These are phyloP conservation scores for Himalopsyche japonica DNA, from an alignment of 2,888 invertebrate species.

Conservation along the genomic window DNA sequence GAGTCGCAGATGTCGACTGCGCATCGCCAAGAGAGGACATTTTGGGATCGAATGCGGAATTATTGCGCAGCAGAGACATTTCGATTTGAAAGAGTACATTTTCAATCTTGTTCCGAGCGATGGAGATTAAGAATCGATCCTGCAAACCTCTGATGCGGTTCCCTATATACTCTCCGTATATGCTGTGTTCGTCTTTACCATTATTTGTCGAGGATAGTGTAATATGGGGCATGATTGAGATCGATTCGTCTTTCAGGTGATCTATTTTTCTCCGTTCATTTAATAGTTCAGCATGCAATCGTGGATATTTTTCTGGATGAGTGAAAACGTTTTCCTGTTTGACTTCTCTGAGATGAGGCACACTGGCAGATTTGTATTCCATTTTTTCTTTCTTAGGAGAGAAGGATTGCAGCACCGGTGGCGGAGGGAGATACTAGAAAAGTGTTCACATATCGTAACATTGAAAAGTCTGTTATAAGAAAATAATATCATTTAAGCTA, in stretches of 20 bases:
- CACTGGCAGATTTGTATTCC: neutral
- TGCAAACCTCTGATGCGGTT: neutral
- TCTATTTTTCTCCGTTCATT: neutral
- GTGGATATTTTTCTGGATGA: neutral
- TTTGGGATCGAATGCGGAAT: neutral
- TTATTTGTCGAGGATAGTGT: neutral
- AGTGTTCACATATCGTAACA: neutral
- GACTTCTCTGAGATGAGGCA: neutral
- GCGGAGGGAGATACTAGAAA: neutral
- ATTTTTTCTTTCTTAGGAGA: neutral
- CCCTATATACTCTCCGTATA: neutral
- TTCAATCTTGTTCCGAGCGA: neutral
- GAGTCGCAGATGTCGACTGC: neutral
- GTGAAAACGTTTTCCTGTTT: neutral
- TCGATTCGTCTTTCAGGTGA: neutral
- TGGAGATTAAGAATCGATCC: neutral
- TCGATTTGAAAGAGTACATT: neutral
- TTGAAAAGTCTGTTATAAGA: no score
- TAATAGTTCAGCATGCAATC: neutral
- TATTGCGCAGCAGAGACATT: neutral
- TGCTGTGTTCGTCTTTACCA: neutral
- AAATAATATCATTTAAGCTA: no score
- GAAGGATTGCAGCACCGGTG: neutral
- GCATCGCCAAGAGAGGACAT: neutral
- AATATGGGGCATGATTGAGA: neutral